Conservation (phyloP, 1,140 invertebrate species). For the Trichonephila inaurata region DNA sequence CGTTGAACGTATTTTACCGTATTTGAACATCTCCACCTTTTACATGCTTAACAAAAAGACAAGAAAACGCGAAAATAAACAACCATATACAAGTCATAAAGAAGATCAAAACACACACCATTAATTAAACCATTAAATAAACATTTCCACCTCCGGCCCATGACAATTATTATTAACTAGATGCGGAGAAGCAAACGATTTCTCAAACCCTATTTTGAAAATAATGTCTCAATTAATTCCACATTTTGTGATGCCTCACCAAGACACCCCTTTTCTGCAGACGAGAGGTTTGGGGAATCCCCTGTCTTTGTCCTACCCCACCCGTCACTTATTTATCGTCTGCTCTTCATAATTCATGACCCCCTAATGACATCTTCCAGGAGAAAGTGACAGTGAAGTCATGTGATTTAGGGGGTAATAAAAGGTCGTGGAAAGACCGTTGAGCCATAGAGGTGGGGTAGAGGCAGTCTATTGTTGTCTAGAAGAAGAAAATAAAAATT, state of each 20-base stretch:
- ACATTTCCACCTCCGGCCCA: neutral
- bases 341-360: slow-evolving; percentile 28
- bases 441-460: slow-evolving; percentile 2
- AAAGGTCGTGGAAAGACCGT: slow-evolving; percentile 19
- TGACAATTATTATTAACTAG: slow-evolving; percentile 17
- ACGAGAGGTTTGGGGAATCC: neutral
- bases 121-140: slow-evolving; percentile 13
- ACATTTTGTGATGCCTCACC: neutral
- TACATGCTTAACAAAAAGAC: neutral
- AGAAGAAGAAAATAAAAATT: neutral
- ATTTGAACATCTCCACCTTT: neutral
- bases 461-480: slow-evolving; percentile 19
- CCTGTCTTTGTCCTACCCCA: neutral
- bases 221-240: slow-evolving; percentile 17
- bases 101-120: neutral
- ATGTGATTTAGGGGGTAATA: slow-evolving; percentile 31
- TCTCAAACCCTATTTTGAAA: neutral
- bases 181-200: slow-evolving; percentile 5
- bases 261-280: neutral
- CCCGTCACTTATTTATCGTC: slow-evolving; percentile 27
- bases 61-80: neutral
- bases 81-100: neutral
- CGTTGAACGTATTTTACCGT: too few species aligned
- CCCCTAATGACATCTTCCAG: slow-evolving; percentile 30
- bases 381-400: slow-evolving; percentile 25